Base-by-base conservation (phyloP, 2,797 vertebrate genomes). In the Eulemur coronatus region DNA sequence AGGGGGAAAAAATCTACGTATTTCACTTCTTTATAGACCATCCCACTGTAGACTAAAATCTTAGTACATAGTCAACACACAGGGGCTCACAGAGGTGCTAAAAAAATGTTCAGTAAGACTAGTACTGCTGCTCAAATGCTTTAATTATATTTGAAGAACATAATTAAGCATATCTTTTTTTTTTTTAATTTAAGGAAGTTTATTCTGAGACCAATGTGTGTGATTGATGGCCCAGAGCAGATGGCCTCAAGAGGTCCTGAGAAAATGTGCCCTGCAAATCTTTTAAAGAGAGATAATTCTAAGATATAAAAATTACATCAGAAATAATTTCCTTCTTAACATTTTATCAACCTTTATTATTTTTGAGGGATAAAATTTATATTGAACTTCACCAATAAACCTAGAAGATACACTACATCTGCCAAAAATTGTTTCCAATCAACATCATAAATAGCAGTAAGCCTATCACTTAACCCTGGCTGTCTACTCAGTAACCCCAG, bases 131-230 rank as follows among this genome's bases (percentile, higher is more conserved):
- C 28, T 38, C n/a, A 82, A 67, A 78, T 79, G 22, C 13, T 67
- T 89, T 75, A 55, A 48, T 50, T 88, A 92, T 17, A 94, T 43
- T 43, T 93, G 30, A 95, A 96, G 30, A 80, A 97, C 28, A 79
- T n/a, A 95, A 91, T 52, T 73, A 61, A 78, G 75, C 75, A 79
- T 7, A 63, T 33, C 33, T 65, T 65, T 65, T 33, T 65, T 65
- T 33, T 33, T 65, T 65, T 65, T 65, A 65, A 65, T n/a, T 65
- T 65, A n/a, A 65, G n/a, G 15, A 65, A n/a, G 15, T 65, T 65
- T 65, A n/a, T n/a, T 65, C 33, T 65, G 15, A 65, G 63, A 18
- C 33, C 18, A 65, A 65, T 9, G 63, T 65, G 28, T 30, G 63
- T 65, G 17, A 65, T 8, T 18, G 33, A n/a, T 65, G 63, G 63